Base-by-base conservation (phyloP, 2,888 invertebrate species). In the Synanthedon tipuliformis region DNA sequence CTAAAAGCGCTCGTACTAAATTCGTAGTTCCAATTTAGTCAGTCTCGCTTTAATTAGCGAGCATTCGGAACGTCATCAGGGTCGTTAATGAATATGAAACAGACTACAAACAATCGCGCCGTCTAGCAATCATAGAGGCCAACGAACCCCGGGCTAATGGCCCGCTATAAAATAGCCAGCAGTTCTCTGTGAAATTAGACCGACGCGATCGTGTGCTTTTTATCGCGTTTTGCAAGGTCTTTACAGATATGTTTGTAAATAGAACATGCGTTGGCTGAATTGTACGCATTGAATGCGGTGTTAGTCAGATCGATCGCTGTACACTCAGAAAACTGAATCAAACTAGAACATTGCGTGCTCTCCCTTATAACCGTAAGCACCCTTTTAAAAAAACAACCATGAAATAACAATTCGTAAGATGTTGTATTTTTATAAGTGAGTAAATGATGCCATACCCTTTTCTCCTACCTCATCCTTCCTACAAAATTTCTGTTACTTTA, bases 61-160 rank as follows among this genome's bases (percentile, higher is more conserved):
- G 57, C 56, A 62, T 64, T 64, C 59, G 60, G 56, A 56, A 61
- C 59, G 56, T 58, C 60, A 62, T 64, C 59, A 58, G 52, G 48
- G 59, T 57, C 58, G 55, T 56, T 61, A 61, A 61, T 62, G 57
- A 64, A 61, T 57, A 56, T 52, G 13, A 48, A 34, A 54, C 41
- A 48, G 58, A 45, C 56, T 63, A 62, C 64, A 65, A 60, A 63
- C 64, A 63, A 61, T 59, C 61, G 60, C 63, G 66, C 48, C 56
- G 66, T 71, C 73, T 71, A 65, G 66, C 65, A 64, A 69, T 68
- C 65, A 60, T 62, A 62, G 58, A 57, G 62, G 61, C 59, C 60
- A 56, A 51, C 57, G 63, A 63, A 60, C 61, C 60, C 41, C 53
- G 48, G 51, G 57, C 63, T 69, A 73, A 73, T 72, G 66, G 65